phyloP scores from a whole-genome alignment of 1,140 invertebrate genomes.

The Hesperophylax magnus region DNA sequence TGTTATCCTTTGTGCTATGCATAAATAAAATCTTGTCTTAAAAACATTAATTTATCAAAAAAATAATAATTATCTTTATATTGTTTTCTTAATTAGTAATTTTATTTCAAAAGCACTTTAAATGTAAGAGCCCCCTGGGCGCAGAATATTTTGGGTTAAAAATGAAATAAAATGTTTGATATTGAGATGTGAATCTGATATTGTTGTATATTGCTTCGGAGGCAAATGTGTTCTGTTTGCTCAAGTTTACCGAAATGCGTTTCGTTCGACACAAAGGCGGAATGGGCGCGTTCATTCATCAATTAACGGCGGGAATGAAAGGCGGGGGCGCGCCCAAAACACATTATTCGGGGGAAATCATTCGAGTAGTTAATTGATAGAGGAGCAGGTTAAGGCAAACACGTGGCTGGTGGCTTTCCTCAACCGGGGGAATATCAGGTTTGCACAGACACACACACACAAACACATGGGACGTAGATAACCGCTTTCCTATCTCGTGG shows the following conservation, averaged over 20 bases:
- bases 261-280: background rate
- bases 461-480: background rate
- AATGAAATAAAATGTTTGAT: background rate
- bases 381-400: slow-evolving; percentile 11
- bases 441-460: too few relatives aligned
- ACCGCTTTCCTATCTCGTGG: too few relatives aligned
- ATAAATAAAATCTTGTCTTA: too few relatives aligned
- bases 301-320: slow-evolving; percentile 12
- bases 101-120: background rate
- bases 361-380: slow-evolving; percentile 31
- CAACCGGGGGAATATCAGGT: background rate
- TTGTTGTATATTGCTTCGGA: background rate
- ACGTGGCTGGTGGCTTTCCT: slow-evolving; percentile 14
- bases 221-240: background rate
- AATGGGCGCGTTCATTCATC: slow-evolving; percentile 23
- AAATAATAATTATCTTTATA: too few relatives aligned
- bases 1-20: too few relatives aligned
- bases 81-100: background rate
- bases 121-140: background rate
- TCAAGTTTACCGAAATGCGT: slow-evolving; percentile 31
- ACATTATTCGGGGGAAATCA: slow-evolving; percentile 20
- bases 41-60: too few relatives aligned
- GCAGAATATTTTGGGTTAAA: background rate
- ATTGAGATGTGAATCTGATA: slow-evolving; percentile 5
- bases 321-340: slow-evolving; percentile 22